Conservation (phyloP, 2,797 vertebrate species). For the Pygocentrus nattereri region DNA sequence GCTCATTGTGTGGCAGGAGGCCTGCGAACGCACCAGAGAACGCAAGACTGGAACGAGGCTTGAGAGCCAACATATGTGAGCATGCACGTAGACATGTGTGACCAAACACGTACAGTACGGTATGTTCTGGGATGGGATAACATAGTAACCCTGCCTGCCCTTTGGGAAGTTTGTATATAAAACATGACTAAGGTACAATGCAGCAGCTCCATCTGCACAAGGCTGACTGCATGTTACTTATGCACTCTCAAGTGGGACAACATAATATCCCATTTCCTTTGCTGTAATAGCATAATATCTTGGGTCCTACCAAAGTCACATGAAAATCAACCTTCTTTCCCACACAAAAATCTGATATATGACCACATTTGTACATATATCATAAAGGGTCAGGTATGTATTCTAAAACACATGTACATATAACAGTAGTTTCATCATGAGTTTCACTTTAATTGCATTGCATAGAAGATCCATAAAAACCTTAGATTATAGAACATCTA, state of each 20-base stretch:
- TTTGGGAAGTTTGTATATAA: not conserved
- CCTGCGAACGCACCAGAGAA: slow-evolving; percentile 56
- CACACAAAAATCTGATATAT: too few species aligned
- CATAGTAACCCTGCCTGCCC: slow-evolving; percentile 5
- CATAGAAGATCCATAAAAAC: too few species aligned
- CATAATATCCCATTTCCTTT: slow-evolving; percentile 1
- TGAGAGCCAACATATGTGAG: slow-evolving; percentile 30
- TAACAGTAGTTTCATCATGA: too few species aligned
- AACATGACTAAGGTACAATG: slow-evolving; percentile 12
- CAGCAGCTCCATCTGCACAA: not conserved
- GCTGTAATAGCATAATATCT: not conserved
- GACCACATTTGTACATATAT: too few species aligned
- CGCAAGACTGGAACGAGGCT: slow-evolving; percentile 35
- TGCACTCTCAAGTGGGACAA: not conserved
- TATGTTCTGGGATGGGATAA: not conserved
- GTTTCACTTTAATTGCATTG: too few species aligned
- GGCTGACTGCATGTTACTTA: slow-evolving; percentile 3
- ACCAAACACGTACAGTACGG: slow-evolving; percentile 23
- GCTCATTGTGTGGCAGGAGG: slow-evolving; percentile 75
- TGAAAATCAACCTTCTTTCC: not conserved
- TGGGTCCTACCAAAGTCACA: not conserved
- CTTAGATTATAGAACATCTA: too few species aligned
- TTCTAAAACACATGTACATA: too few species aligned
- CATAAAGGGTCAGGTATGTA: too few species aligned
- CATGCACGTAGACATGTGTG: slow-evolving; percentile 37